These are phyloP conservation scores for Myotis pilosus DNA, from an alignment of 2,797 vertebrate genomes.

Conservation along the genomic window DNA sequence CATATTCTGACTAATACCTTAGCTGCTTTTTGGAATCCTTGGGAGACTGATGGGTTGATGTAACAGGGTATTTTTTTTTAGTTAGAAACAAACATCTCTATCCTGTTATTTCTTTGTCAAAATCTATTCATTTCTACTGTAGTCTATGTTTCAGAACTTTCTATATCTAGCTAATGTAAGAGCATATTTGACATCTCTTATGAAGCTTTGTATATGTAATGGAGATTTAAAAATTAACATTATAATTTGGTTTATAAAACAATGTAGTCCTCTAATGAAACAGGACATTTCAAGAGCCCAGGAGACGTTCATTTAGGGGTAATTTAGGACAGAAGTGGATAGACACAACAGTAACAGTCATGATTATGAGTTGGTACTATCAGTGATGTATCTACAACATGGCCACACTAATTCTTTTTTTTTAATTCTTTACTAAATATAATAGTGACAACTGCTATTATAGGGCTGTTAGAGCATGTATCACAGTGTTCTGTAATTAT, in stretches of 20 bases:
- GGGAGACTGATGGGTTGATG: constrained; percentile 11
- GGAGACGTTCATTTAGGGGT: background rate
- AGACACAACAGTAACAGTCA: background rate
- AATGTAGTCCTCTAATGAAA: background rate
- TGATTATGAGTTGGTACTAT: background rate
- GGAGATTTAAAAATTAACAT: constrained; percentile 27
- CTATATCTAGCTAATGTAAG: background rate
- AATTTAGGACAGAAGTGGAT: background rate
- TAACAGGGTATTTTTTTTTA: constrained; percentile 10
- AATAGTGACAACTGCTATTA: background rate
- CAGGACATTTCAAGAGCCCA: background rate
- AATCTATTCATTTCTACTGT: constrained; percentile 16
- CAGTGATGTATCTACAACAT: background rate
- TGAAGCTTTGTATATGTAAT: constrained; percentile 29
- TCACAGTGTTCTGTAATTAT: background rate
- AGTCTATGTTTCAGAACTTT: constrained; percentile 43
- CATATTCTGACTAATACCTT: constrained; percentile 36
- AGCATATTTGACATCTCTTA: background rate
- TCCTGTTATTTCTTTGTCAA: constrained; percentile 30
- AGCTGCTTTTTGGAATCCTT: constrained; percentile 43
- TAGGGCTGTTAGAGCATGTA: background rate
- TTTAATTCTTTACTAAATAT: background rate
- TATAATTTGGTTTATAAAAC: constrained; percentile 39
- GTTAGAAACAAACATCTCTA: constrained; percentile 31
- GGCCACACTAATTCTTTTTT: background rate